Base-by-base conservation (phyloP, 2,113 vertebrate species). In the Daboia siamensis region DNA sequence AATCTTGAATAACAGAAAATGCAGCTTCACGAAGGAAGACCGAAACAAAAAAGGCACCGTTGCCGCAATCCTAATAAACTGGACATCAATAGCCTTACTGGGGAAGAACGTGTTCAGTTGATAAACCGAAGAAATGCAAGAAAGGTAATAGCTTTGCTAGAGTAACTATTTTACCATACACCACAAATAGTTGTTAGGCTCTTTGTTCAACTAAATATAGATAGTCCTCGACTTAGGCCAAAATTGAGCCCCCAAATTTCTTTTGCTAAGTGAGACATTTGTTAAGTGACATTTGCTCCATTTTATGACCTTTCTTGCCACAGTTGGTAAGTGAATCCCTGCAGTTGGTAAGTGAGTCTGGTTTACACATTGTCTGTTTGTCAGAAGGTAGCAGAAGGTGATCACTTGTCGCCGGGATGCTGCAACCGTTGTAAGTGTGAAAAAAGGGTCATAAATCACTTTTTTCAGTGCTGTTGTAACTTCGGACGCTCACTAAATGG, bases 71-170 rank as follows among this genome's bases (percentile, higher is more conserved):
- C 99, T 21, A 99, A 99, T 97, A 99, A 99, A 97, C 97, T 99
- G n/a, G 99, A 99, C 11, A 97, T 99, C 85, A 99, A 99, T 95
- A 99, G 99, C 94, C 98, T 99, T 90, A 99, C 99, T 0, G 99
- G 99, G 95, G 99, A 99, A 94, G 99, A 99, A 94, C 97, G 99
- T 86, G 99, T 99, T 92, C 99, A 99, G 95, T 98, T 99, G 93
- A 99, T 99, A 95, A 99, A 99, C 88, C 98, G 99, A 97, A 98
- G 99, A 96, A 99, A 99, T 11, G 99, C 99, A n/a, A 98, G 99
- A 96, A 99, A 99, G 98, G 99, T 99, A 97, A 90, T 93, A 0
- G 0, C 29, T 1, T 61, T 86, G 44, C 12, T 29, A 59, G 9
- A 20, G 51, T 51, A 84, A 46, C 21, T 33, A 5, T 44, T 85